Evolutionary conservation across 2,888 invertebrate species (phyloP), one percentile per base, ranked within the genome.

Genomic region (Cataglyphis rosenhaueri): DNA sequence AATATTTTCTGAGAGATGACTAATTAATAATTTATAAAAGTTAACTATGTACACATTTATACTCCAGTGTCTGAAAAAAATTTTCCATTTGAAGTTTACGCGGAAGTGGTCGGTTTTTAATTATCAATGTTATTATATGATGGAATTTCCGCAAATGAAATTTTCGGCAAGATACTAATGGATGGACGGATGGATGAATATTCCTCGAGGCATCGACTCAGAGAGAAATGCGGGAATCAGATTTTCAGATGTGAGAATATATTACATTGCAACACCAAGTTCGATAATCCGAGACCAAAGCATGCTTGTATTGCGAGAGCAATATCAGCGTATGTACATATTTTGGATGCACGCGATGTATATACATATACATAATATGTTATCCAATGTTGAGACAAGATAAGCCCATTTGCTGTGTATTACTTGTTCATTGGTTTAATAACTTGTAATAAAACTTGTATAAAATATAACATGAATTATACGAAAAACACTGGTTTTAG

Each of bases 11-110:
- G 59, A 44, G 21, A 74, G 64, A 74, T 3, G 25, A 68, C 5
- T 66, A 55, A 76, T 78, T 68, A 70, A 59, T 78, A 78, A 78
- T 78, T 70, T 78, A 68, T 59, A 21, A 70, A 6, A 65, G 25
- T 2, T 12, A 59, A 78, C 18, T 32, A 35, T 66, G 25, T 18
- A 3, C 1, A 52, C 35, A 38, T 8, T 71, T 38, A 48, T 18
- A 9, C n/a, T 32, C 32, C 18, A 62, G 48, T 4, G 62, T 21
- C 18, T 18, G n/a, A 75, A 55, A 66, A 1, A 3, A 55, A 55
- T 76, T 38, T 52, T 0, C n/a, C 32, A 32, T 2, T 29, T 5
- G 57, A 21, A 62, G 44, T 74, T 73, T 74, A 65, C n/a, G 25
- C 3, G 12, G 25, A 64, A 75, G 25, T 55, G 21, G 6, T 64